Conservation (phyloP, 2,113 vertebrate genomes). For the Orycteropus afer region DNA sequence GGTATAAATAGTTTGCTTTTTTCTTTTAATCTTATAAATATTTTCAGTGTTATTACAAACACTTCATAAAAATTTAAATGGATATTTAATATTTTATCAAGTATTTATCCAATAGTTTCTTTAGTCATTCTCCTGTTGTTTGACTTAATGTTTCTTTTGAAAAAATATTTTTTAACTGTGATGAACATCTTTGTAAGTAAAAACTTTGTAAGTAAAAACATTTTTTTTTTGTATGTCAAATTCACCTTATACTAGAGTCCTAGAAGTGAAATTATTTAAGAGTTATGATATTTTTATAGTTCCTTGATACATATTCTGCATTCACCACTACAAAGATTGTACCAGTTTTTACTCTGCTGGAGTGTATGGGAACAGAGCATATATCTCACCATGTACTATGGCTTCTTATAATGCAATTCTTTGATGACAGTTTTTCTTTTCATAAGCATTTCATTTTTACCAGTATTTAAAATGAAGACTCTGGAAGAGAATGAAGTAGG, state of each 20-base stretch:
- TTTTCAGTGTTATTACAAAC: constrained; percentile 38
- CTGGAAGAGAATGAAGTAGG: neutral
- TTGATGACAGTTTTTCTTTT: neutral
- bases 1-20: neutral
- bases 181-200: neutral
- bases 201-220: neutral
- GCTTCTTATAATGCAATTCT: neutral
- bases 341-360: neutral
- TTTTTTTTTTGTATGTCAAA: neutral
- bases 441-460: neutral
- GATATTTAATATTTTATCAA: neutral
- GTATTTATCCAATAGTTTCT: neutral
- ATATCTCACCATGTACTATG: neutral
- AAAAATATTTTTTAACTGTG: neutral
- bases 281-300: constrained; percentile 16
- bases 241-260: constrained; percentile 27
- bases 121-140: neutral
- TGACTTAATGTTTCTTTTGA: neutral
- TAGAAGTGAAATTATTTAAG: constrained; percentile 31
- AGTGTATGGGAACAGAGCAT: neutral
- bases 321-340: neutral
- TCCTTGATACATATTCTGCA: neutral
- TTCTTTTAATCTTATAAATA: neutral
- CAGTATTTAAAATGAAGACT: constrained; percentile 24
- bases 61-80: constrained; percentile 45